A percentile compares a stretch with the other conserved stretches of the same genome.
Evolutionary conservation across 1,140 invertebrate genomes (phyloP).

Genomic region (Aricia agestis): DNA sequence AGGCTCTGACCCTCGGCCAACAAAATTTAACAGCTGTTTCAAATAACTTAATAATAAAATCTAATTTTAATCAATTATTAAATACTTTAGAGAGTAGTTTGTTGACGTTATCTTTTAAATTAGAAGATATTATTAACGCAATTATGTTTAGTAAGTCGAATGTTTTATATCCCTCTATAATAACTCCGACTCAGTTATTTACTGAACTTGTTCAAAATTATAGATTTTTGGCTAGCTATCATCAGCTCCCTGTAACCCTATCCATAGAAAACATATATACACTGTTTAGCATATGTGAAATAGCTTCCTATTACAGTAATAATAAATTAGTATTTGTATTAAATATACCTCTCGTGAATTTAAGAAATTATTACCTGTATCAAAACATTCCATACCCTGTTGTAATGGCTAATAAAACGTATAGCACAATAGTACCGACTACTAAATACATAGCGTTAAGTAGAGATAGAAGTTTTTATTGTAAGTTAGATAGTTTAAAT

Average conservation of each 20-base stretch:
- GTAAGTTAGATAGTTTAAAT: neutral
- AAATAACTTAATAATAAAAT: conserved; percentile 24
- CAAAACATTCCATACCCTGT: conserved; percentile 21
- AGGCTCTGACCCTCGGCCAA: neutral
- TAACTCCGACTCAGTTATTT: conserved; percentile 29
- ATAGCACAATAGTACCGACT: conserved; percentile 5
- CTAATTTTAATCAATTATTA: conserved; percentile 23
- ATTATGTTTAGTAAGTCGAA: conserved; percentile 31
- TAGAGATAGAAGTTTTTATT: conserved; percentile 8
- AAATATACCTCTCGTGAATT: conserved; percentile 23
- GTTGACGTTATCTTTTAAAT: conserved; percentile 28
- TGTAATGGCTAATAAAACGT: neutral
- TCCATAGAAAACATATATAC: conserved; percentile 27
- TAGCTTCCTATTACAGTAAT: conserved; percentile 21
- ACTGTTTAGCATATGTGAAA: conserved; percentile 26
- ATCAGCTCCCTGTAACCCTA: conserved; percentile 26
- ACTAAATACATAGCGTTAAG: conserved; percentile 11
- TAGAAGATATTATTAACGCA: conserved; percentile 31
- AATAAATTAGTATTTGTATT: conserved; percentile 21
- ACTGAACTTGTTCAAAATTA: conserved; percentile 27
- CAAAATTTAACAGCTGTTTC: conserved; percentile 14
- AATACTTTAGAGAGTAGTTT: conserved; percentile 25
- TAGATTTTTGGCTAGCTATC: conserved; percentile 23
- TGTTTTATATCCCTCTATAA: conserved; percentile 29
- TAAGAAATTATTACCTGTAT: conserved; percentile 23